Evolutionary conservation across 1,140 invertebrate species (phyloP), one percentile per base, ranked within the genome.

Genomic region (Drosophila oshimai): DNA sequence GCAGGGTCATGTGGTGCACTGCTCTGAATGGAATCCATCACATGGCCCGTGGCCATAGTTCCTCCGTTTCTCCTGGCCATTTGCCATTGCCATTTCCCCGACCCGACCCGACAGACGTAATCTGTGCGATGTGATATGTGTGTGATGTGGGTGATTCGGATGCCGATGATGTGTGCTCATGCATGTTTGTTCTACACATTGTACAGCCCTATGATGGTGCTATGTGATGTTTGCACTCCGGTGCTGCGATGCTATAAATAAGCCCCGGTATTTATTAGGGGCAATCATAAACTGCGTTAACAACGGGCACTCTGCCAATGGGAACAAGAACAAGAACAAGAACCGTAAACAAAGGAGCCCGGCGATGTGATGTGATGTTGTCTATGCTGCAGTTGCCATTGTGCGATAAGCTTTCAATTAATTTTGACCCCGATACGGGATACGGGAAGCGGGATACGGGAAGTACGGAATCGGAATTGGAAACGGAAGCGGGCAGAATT

Each of bases 321-420:
- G 22, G n/a, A 18, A 31, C 4, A 12, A 31, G 17, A 31, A 26
- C 24, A n/a, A n/a, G n/a, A n/a, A n/a, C n/a, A 22, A 24, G 42
- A 57, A 20, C 22, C 24, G 24, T 10, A 45, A 61, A 61, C 60
- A 61, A 64, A 18, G 55, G 39, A 24, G 31, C 4, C 28, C n/a
- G 3, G 3, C 24, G 24, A 10, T 6, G 17, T 60, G n/a, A n/a
- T n/a, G n/a, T n/a, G n/a, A n/a, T n/a, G n/a, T n/a, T n/a, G n/a
- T n/a, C n/a, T n/a, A n/a, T n/a, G n/a, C n/a, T n/a, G n/a, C n/a
- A n/a, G n/a, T n/a, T 28, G 2, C 15, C 54, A 50, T 71, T 71
- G 67, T 74, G 54, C 36, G 33, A 65, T 45, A 26, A 53, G 50
- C 60, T 71, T 79, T 78, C 68, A 71, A 79, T 79, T 79, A 81